A percentile compares a stretch with the other conserved stretches of the same genome.
phyloP scores from a whole-genome alignment of 92 coral and sea anemone species.

The Zoanthus sociatus region DNA sequence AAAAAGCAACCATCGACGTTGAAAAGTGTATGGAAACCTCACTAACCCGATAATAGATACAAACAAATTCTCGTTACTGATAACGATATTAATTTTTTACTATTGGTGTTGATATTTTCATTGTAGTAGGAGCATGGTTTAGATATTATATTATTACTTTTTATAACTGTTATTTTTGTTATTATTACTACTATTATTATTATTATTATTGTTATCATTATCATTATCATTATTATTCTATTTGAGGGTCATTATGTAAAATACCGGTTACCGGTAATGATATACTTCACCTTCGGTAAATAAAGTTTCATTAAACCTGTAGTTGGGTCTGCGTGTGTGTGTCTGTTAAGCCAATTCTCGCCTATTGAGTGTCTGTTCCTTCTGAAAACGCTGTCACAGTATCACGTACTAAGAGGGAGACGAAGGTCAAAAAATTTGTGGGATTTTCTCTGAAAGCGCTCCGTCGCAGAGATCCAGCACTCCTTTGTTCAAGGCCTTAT shows the following conservation, averaged over 20 bases:
- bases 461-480: no score
- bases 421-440: no score
- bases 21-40: neutral
- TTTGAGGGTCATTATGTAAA: neutral
- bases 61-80: neutral
- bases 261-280: neutral
- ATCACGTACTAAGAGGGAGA: no score
- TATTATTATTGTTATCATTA: no score
- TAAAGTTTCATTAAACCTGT: neutral
- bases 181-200: no score
- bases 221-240: neutral
- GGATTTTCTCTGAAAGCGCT: no score
- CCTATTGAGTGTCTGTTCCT: no score
- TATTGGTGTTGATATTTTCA: neutral
- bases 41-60: neutral
- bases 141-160: no score
- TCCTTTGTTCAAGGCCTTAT: no score
- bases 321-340: neutral
- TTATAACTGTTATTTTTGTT: no score
- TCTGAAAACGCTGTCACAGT: no score
- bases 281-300: neutral
- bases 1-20: neutral
- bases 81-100: neutral
- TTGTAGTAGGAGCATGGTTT: neutral
- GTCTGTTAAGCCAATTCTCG: no score